Conservation (phyloP, 2,888 invertebrate species). For the Lordiphosa andalusiaca region DNA sequence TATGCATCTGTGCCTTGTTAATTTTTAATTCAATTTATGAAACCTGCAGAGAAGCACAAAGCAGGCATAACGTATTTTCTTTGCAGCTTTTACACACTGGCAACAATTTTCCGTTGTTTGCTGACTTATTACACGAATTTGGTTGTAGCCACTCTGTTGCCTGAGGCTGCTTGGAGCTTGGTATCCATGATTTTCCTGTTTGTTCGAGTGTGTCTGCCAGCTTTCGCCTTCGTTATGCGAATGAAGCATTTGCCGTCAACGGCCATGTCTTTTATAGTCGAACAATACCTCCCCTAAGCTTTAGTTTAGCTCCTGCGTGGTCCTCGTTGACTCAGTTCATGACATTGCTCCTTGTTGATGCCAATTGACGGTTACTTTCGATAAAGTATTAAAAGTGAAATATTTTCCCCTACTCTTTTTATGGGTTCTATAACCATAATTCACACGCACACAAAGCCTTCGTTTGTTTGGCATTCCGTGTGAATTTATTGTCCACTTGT, state of each 20-base stretch:
- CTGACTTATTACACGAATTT: constrained; percentile 14
- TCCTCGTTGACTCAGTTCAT: constrained; percentile 46
- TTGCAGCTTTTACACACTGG: constrained; percentile 12
- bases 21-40: constrained; percentile 46
- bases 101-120: constrained; percentile 6
- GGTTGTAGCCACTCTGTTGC: constrained; percentile 13
- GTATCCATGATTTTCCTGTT: constrained; percentile 18
- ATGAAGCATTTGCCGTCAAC: constrained; percentile 53
- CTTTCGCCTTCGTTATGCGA: constrained; percentile 48
- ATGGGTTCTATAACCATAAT: constrained; percentile 44
- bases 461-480: constrained; percentile 16
- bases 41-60: neutral
- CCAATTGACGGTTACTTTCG: constrained; percentile 58
- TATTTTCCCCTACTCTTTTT: constrained; percentile 34
- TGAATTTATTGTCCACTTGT: neutral
- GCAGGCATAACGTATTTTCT: too few species aligned
- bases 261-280: constrained; percentile 62
- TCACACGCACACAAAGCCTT: constrained; percentile 53
- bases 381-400: constrained; percentile 43
- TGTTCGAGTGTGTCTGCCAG: constrained; percentile 2
- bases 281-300: constrained; percentile 11
- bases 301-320: constrained; percentile 3
- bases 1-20: constrained; percentile 22
- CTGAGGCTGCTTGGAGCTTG: constrained; percentile 18
- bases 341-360: constrained; percentile 60